Evolutionary conservation across 2,113 vertebrate genomes (phyloP).

Genomic region (Spea multiplicata): DNA sequence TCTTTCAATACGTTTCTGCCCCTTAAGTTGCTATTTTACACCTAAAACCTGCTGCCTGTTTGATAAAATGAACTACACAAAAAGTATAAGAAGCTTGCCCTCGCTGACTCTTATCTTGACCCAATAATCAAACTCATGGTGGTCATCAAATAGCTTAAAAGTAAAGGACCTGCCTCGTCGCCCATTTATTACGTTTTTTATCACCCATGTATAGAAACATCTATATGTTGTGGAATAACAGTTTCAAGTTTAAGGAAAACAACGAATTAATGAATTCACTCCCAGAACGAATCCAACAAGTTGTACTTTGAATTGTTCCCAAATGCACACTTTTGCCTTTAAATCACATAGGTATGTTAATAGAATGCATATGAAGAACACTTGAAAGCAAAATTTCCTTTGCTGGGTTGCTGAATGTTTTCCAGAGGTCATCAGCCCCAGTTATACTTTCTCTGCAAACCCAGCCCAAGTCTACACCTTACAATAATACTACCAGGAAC

Average conservation of each 20-base stretch:
- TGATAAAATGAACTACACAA: background rate
- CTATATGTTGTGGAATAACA: too few species aligned
- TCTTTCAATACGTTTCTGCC: background rate
- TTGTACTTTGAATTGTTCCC: conserved; percentile 25
- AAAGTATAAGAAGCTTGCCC: background rate
- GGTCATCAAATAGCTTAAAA: too few species aligned
- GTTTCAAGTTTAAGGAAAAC: background rate
- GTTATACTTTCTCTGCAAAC: background rate
- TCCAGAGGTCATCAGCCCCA: conserved; percentile 17
- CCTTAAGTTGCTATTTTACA: background rate
- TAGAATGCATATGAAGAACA: conserved; percentile 19
- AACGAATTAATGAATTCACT: background rate
- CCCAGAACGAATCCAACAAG: conserved; percentile 5
- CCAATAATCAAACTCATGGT: too few species aligned
- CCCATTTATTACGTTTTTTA: background rate
- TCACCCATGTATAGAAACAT: background rate
- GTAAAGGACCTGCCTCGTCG: too few species aligned
- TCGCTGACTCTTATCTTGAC: too few species aligned
- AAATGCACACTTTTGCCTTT: conserved; percentile 25
- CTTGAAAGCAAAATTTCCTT: conserved; percentile 33
- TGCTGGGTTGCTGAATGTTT: conserved; percentile 10
- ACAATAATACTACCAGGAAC: too few species aligned
- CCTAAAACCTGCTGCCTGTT: background rate
- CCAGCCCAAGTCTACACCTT: conserved; percentile 14
- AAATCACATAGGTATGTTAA: conserved; percentile 43